Percentiles rank a stretch among this genome's conserved stretches.
Conservation (phyloP, 2,888 invertebrate genomes). For the Gisinianus flammeolus region DNA sequence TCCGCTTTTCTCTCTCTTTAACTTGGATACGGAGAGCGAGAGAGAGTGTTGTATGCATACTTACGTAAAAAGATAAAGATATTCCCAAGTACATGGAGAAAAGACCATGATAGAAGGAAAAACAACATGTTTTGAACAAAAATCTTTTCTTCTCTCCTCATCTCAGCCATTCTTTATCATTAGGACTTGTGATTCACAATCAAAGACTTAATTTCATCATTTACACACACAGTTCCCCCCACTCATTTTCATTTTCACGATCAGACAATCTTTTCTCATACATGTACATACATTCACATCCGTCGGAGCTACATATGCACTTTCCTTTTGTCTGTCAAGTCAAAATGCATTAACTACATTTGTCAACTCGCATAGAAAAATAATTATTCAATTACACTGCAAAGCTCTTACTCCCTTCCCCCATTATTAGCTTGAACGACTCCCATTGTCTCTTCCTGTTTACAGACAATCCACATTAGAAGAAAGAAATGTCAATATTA, state of each 20-base stretch:
- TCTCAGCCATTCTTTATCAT: conserved; percentile 9
- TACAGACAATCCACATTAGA: too few species aligned
- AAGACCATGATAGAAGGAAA: not conserved
- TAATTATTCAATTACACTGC: not conserved
- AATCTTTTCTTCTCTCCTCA: not conserved
- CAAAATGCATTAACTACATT: not conserved
- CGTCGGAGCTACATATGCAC: not conserved
- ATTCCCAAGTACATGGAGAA: not conserved
- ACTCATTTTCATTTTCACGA: not conserved
- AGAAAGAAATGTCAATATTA: too few species aligned
- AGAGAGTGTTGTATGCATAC: not conserved
- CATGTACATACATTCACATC: not conserved
- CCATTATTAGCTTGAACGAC: too few species aligned
- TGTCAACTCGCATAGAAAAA: too few species aligned
- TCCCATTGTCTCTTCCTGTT: too few species aligned
- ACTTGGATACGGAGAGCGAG: not conserved
- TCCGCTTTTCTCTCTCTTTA: not conserved
- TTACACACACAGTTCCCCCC: not conserved
- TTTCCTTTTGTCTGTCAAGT: not conserved
- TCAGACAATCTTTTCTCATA: not conserved
- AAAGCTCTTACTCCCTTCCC: not conserved
- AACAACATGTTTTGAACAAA: conserved; percentile 9
- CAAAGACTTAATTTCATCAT: not conserved
- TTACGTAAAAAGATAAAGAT: not conserved
- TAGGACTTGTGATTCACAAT: conserved; percentile 1